Base-by-base conservation (phyloP, 2,113 vertebrate species). In the Balaeniceps rex region DNA sequence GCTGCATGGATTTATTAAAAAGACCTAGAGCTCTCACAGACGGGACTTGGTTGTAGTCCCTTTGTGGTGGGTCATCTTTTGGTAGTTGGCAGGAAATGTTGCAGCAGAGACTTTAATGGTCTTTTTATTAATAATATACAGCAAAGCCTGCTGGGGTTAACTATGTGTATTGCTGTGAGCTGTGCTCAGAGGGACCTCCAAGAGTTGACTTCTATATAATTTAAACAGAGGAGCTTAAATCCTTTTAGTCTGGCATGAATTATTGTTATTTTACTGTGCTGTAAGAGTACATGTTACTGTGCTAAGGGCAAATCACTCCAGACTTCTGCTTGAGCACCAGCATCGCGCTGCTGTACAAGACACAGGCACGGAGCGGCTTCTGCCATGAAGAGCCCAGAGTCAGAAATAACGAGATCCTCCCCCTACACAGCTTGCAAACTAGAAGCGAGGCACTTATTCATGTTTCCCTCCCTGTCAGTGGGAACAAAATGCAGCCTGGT, bases 141-240 rank as follows among this genome's bases (percentile, higher is more conserved):
- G 44, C 79, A 84, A 36, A 87, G 75, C 19, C 68, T 88, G 51
- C 87, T 69, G 19, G 42, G 87, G 76, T 93, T 88, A 81, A 64
- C 74, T 42, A 11, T 38, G n/a, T 36, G 46, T 47, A 31, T 34
- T 70, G 78, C 66, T 88, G 75, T 47, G 91, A 93, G 87, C 93
- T 64, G 75, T 75, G 91, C 94, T 91, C 95, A 90, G 66, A 90
- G 93, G 85, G 93, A 96, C 82, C 51, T 93, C 76, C 79, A 81
- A 65, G 82, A 88, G 93, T 77, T 93, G 87, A 21, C 60, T 90
- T 64, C 40, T 96, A 71, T 94, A 80, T 95, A 88, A 93, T 95
- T 91, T 82, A 90, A 91, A 68, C 36, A 80, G 81, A 71, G 55
- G 19, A 91, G n/a, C 60, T 80, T 42, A 10, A 87, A 77, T 44